Evolutionary conservation across 92 coral and sea anemone species (phyloP).

Genomic region (Zoanthus gigantus): DNA sequence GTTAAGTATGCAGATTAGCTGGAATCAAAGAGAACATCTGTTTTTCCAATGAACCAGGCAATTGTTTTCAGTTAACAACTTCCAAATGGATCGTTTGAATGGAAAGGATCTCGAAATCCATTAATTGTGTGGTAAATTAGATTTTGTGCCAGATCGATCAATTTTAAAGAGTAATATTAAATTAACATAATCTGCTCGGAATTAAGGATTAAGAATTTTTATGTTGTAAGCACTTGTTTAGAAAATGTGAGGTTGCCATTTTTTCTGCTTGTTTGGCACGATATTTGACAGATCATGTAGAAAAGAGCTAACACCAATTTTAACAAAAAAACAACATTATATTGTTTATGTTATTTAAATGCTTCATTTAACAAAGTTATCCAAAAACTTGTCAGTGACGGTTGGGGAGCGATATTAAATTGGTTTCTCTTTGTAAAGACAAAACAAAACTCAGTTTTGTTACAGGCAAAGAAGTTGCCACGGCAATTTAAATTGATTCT

Average conservation of each 20-base stretch:
- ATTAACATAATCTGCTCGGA: not conserved
- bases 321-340: not conserved
- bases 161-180: not conserved
- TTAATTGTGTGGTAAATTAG: constrained; percentile 29
- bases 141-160: constrained; percentile 8
- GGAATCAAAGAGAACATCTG: constrained; percentile 46
- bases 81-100: constrained; percentile 39
- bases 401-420: constrained; percentile 10
- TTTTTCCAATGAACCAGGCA: constrained; percentile 17
- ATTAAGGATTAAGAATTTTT: not conserved
- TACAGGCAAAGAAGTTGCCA: constrained; percentile 36
- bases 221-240: not conserved
- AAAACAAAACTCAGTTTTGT: constrained; percentile 20
- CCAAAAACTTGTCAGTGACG: constrained; percentile 27
- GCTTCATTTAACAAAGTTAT: constrained; percentile 42
- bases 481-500: constrained; percentile 17
- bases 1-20: constrained; percentile 48
- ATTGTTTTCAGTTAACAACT: constrained; percentile 31
- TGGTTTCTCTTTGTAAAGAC: constrained; percentile 8
- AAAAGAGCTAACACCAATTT: not conserved
- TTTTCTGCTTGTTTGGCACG: not conserved
- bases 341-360: constrained; percentile 16
- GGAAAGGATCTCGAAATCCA: constrained; percentile 12
- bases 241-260: not conserved
- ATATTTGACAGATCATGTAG: not conserved